Evolutionary conservation across 2,797 vertebrate genomes (phyloP).

Genomic region (Poeciliopsis paucimaculata): DNA sequence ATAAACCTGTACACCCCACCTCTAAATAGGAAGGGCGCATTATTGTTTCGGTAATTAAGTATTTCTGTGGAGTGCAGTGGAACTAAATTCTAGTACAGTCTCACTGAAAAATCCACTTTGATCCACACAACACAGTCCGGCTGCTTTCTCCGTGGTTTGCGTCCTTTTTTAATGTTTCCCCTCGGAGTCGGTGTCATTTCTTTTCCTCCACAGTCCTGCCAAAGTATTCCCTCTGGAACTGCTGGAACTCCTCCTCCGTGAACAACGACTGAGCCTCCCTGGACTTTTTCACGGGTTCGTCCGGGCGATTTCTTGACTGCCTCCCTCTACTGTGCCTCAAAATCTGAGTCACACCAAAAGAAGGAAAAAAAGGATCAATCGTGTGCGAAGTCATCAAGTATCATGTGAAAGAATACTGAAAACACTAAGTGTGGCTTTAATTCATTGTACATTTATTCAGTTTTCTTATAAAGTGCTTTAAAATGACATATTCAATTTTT

Average conservation of each 20-base stretch:
- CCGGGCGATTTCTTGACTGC: conserved; percentile 65
- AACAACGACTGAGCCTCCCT: conserved; percentile 70
- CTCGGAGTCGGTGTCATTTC: conserved; percentile 11
- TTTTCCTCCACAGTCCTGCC: conserved; percentile 67
- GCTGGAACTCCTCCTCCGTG: conserved; percentile 80
- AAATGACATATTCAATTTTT: neutral
- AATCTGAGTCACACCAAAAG: conserved; percentile 61
- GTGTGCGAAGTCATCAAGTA: too few species aligned
- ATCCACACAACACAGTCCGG: neutral
- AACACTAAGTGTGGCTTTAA: neutral
- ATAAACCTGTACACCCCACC: neutral
- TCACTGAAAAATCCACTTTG: neutral
- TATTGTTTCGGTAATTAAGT: neutral
- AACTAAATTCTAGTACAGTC: neutral
- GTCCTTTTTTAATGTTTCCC: conserved; percentile 2
- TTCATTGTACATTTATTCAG: neutral
- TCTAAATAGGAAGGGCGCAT: neutral
- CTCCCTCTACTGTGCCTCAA: conserved; percentile 65
- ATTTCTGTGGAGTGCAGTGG: neutral
- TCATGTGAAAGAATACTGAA: neutral
- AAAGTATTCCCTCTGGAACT: conserved; percentile 84
- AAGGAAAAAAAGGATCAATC: neutral
- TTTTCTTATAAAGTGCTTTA: neutral
- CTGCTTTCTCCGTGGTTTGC: neutral
- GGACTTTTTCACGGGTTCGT: conserved; percentile 29